Evolutionary conservation across 2,797 vertebrate genomes (phyloP).

Genomic region (Echeneis naucrates): DNA sequence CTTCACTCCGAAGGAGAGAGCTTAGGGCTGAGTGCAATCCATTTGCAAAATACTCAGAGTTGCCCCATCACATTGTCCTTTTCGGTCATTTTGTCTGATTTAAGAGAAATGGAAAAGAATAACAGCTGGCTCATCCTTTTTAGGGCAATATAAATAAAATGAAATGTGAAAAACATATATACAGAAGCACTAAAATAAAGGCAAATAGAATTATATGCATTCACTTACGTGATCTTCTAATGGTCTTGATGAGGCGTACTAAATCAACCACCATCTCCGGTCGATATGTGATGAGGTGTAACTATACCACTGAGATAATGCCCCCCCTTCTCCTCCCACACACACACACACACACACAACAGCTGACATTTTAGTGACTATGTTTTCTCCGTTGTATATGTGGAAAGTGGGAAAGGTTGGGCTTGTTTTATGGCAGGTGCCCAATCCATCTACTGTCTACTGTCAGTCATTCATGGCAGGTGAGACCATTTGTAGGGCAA

Average conservation of each 20-base stretch:
- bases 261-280: not conserved
- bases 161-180: not conserved
- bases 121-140: not conserved
- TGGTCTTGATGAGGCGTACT: not conserved
- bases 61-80: not conserved
- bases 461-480: slow-evolving; percentile 43
- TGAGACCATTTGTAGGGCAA: slow-evolving; percentile 38
- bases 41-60: not conserved
- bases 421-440: slow-evolving; percentile 1
- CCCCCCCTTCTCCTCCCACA: too few relatives aligned
- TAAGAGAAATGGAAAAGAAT: not conserved
- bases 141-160: not conserved
- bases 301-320: too few relatives aligned
- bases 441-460: slow-evolving; percentile 40
- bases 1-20: not conserved
- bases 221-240: not conserved
- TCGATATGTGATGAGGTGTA: too few relatives aligned
- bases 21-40: not conserved
- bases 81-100: not conserved
- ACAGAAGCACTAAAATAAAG: not conserved
- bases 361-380: slow-evolving; percentile 12
- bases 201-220: not conserved
- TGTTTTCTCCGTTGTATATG: not conserved
- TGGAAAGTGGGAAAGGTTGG: slow-evolving; percentile 19
- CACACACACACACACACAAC: too few relatives aligned